These are phyloP conservation scores for Callipepla squamata DNA, from an alignment of 2,113 vertebrate species.

Conservation along the genomic window DNA sequence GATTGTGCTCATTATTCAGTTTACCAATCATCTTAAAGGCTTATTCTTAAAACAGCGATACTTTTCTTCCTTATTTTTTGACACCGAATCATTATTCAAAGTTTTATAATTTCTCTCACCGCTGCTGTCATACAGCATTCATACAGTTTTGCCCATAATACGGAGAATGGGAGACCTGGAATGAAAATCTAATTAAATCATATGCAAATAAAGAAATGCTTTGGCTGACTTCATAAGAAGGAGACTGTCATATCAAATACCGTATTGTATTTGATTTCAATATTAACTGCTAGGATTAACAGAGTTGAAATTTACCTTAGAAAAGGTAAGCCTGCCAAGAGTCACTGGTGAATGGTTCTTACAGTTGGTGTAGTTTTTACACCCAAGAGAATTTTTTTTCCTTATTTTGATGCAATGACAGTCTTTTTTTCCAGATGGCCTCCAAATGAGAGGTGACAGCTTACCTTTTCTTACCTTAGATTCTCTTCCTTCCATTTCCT, in stretches of 20 bases:
- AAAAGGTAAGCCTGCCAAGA: conserved; percentile 60
- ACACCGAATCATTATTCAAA: not conserved
- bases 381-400: not conserved
- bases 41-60: not conserved
- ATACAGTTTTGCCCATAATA: conserved; percentile 30
- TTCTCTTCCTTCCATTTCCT: not conserved
- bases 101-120: conserved; percentile 5
- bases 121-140: conserved; percentile 38
- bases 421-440: not conserved
- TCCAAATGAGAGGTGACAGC: not conserved
- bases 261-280: conserved; percentile 75
- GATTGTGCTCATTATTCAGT: not conserved
- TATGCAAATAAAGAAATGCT: conserved; percentile 70
- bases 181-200: conserved; percentile 73
- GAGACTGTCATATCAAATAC: conserved; percentile 67
- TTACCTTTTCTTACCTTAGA: not conserved
- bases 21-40: not conserved
- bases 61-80: conserved; percentile 19
- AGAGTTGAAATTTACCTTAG: conserved; percentile 77
- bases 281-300: conserved; percentile 77
- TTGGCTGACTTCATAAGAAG: conserved; percentile 52
- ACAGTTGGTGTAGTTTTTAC: conserved; percentile 38
- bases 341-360: conserved; percentile 31
- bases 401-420: not conserved
- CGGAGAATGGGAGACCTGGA: conserved; percentile 8